phyloP scores from a whole-genome alignment of 2,113 vertebrate genomes.

The Sisor rabdophorus region DNA sequence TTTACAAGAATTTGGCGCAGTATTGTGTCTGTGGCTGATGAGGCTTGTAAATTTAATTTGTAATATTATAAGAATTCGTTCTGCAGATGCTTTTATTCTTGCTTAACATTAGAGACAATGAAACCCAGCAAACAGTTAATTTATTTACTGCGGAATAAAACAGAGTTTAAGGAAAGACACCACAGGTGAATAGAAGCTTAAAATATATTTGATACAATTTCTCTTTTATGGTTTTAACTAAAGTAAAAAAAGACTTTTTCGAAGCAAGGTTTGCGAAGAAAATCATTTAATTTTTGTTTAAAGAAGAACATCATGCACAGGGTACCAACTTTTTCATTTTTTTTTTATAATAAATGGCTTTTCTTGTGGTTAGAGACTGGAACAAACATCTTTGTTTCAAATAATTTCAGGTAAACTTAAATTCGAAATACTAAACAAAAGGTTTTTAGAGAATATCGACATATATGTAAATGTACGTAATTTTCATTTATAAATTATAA shows the following conservation, averaged over 20 bases:
- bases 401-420: neutral
- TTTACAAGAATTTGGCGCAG: slow-evolving; percentile 35
- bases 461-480: no score
- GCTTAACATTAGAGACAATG: slow-evolving; percentile 16
- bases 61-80: slow-evolving; percentile 31
- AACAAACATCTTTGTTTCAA: neutral
- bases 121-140: neutral
- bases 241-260: no score
- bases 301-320: neutral
- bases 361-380: neutral
- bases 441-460: no score
- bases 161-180: slow-evolving; percentile 2
- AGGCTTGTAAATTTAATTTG: slow-evolving; percentile 47
- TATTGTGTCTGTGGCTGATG: slow-evolving; percentile 41
- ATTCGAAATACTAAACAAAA: neutral
- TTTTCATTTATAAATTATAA: no score
- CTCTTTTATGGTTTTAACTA: no score
- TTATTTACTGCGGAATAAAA: neutral
- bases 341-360: no score
- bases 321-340: neutral
- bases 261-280: neutral
- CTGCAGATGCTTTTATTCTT: slow-evolving; percentile 28
- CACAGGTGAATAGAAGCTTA: neutral
- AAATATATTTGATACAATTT: no score
- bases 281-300: neutral